Evolutionary conservation across 2,113 vertebrate species (phyloP), one percentile per base, ranked within the genome.

Genomic region (Arenaria interpres): DNA sequence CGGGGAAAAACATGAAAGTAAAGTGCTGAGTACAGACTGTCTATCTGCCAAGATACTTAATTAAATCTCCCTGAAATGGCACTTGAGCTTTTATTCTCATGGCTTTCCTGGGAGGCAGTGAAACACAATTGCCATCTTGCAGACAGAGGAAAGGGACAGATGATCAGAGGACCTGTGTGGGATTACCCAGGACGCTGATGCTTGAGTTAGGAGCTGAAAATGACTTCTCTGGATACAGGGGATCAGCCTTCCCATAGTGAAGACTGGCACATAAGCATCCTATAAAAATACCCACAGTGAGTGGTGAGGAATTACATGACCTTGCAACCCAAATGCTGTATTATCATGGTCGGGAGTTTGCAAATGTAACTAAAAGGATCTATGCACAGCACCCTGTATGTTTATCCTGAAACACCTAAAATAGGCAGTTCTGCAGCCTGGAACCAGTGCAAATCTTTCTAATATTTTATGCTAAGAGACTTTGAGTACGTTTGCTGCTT

Each of bases 221-320:
- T 39, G 0, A 39, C 32, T n/a, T 18, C 50, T 48, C 30, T 7
- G 24, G 35, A 32, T 14, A 33, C 0, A 0, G 32, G 33, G 45
- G 68, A 21, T 24, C 45, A 62, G 67, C 39, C 53, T 76, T 73
- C 20, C 59, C 15, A 3, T 12, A 45, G 35, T 1, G 19, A 64
- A 51, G 27, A 33, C 43, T 33, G 48, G 23, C 25, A 32, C 1
- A 30, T 10, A 57, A 63, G 12, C 37, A 30, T 25, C n/a, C n/a
- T 39, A 17, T 41, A 25, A 54, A 73, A n/a, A 48, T 4, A 63
- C 3, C 46, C 41, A 16, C 53, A 13, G 62, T 13, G 11, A 88
- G 1, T 0, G 32, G 17, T 18, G n/a, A 80, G 57, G 23, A 83
- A 14, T 56, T 48, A 27, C 28, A 14, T 2, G 25, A 39, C n/a